phyloP scores from a whole-genome alignment of 92 coral and sea anemone genomes.

The Phymanthus crucifer region DNA sequence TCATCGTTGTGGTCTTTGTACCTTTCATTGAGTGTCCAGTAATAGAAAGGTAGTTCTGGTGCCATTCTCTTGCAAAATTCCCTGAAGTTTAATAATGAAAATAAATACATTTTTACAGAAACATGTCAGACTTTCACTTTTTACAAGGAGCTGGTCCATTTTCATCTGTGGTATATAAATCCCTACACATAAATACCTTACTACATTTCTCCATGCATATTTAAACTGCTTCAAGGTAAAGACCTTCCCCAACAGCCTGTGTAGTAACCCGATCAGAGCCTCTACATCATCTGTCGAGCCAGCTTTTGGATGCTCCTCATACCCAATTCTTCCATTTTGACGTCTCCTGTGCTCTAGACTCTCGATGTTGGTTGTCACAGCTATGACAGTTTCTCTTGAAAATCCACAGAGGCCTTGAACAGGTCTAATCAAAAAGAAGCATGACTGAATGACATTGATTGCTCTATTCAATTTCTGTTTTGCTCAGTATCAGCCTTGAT shows the following conservation, averaged over 20 bases:
- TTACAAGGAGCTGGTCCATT: no score
- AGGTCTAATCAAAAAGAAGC: slow-evolving; percentile 40
- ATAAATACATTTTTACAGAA: no score
- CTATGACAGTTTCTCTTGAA: slow-evolving; percentile 57
- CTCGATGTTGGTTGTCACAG: slow-evolving; percentile 60
- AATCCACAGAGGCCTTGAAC: slow-evolving; percentile 35
- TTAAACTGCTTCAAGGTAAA: slow-evolving; percentile 60
- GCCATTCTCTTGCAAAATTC: no score
- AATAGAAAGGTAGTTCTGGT: no score
- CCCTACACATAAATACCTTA: no score
- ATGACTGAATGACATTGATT: neutral
- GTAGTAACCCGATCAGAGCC: slow-evolving; percentile 54
- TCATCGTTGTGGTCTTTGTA: no score
- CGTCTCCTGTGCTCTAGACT: slow-evolving; percentile 57
- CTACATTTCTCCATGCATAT: slow-evolving; percentile 50
- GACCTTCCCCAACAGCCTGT: slow-evolving; percentile 47
- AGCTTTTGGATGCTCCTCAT: slow-evolving; percentile 64
- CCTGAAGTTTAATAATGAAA: no score
- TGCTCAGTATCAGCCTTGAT: no score
- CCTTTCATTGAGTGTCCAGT: no score
- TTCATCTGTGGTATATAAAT: no score
- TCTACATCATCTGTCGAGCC: slow-evolving; percentile 72
- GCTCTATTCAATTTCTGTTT: no score
- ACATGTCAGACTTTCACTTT: no score
- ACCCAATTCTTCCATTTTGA: slow-evolving; percentile 37